phyloP scores from a whole-genome alignment of 2,113 vertebrate species.

The Glaucidium brasilianum region DNA sequence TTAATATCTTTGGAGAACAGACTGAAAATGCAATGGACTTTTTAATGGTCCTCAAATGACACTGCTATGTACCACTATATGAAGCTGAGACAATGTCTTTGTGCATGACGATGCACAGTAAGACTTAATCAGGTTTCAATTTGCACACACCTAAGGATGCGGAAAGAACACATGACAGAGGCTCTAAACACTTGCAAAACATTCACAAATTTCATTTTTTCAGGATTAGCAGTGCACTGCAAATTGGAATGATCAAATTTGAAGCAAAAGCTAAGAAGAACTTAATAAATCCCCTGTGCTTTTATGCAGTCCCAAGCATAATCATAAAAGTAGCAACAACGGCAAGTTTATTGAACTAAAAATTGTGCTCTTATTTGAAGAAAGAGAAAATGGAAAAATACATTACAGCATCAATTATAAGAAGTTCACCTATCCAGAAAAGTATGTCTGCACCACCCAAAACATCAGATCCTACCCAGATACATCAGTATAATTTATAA shows the following conservation, averaged over 20 bases:
- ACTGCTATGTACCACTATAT: neutral
- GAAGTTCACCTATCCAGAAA: neutral
- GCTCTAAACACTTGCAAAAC: neutral
- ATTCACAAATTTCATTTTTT: neutral
- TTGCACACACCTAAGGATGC: neutral
- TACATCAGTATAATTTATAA: neutral
- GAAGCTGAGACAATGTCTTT: neutral
- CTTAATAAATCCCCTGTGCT: neutral
- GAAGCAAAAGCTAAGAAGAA: neutral
- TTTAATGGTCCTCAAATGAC: neutral
- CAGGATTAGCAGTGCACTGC: neutral
- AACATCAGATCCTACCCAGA: neutral
- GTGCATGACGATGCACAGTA: neutral
- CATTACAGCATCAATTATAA: neutral
- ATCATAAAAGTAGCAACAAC: neutral
- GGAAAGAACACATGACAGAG: neutral
- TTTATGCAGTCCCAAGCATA: neutral
- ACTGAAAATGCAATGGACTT: neutral
- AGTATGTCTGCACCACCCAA: neutral
- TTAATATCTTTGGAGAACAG: neutral
- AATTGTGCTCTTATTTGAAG: neutral
- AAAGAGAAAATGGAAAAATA: neutral
- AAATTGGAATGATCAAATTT: neutral
- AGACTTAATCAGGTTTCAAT: neutral
- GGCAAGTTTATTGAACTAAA: neutral